Base-by-base conservation (phyloP, 2,888 invertebrate genomes). In the Aradus depressus region DNA sequence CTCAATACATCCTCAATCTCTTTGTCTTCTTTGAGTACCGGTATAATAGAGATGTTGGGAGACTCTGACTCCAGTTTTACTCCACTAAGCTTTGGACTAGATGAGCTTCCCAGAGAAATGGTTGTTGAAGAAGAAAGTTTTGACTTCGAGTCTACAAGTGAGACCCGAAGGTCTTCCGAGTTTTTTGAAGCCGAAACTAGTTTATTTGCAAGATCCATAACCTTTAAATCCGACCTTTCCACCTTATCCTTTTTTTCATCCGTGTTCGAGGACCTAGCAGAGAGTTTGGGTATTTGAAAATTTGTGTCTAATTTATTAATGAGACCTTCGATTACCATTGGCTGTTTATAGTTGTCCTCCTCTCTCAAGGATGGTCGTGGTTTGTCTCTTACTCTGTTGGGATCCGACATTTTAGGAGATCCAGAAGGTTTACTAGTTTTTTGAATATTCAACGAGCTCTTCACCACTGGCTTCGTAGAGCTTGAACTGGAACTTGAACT, bases 261-360 rank as follows among this genome's bases (percentile, higher is more conserved):
- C 2, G 58, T 51, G 35, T 66, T 67, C 3, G 58, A 42, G 2
- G 58, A 60, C 23, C 74, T 65, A 3, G 80, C 80, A 1, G 82
- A 82, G 53, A 88, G 66, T 68, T 88, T 89, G 1, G 88, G 88
- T 62, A 89, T 89, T 71, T 89, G 89, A 70, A 87, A 89, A 63
- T 85, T 88, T 51, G 82, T 82, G 50, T 88, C 81, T 28, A 84
- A 67, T 8, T 83, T 80, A 63, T 86, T 87, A 61, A 84, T 84
- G 50, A 84, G 71, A 8, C 84, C 81, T 62, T 85, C 85, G 62
- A 84, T 77, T 47, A 77, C 70, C 58, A 79, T 41, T 21, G 39
- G 39, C 21, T 57, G 55, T 63, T 85, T 84, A 62, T 76, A 79
- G 1, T 70, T 74, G 45, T 80, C 80, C 49, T 82, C 81, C 52